Evolutionary conservation across 2,113 vertebrate genomes (phyloP), one percentile per base, ranked within the genome.

Genomic region (Parus major): DNA sequence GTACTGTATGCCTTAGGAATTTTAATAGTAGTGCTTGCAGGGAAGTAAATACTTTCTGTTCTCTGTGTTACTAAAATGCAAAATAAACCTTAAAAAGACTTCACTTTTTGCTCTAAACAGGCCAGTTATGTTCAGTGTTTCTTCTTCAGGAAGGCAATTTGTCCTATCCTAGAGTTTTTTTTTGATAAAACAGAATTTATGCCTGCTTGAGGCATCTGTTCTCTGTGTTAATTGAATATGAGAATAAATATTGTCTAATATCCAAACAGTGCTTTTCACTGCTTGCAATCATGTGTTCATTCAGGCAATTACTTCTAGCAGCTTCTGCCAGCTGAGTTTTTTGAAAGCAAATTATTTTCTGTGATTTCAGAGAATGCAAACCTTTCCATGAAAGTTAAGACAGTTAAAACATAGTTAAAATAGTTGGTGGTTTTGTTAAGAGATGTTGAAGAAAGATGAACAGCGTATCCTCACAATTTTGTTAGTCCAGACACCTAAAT

Each of bases 121-220:
- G 11, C 11, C 55, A 76, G 33, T 59, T 88, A 47, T 12, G 5
- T 80, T 88, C 61, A 79, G 46, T 1, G 3, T 18, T 78, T 82
- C 19, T 77, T 75, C 50, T 33, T 44, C 25, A 33, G 39, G 29
- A 82, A 86, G 57, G 14, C 18, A 39, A 25, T 76, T 80, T 72
- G 2, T 9, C 18, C 10, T 61, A 0, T 56, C 4, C 19, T 57
- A 12, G 17, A 8, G 0, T 0, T 1, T 7, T 29, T 52, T 83
- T 64, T 46, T 5, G 5, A 36, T 23, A 11, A 50, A 83, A 60
- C 17, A 47, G 9, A 70, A 57, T 46, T 73, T 81, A 15, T 71
- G 28, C 28, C 31, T 92, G 13, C 17, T 44, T 75, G 52, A 84
- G 42, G 6, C 24, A 80, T 46, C 31, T 80, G 15, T 46, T 90